phyloP scores from a whole-genome alignment of 2,888 invertebrate genomes.

The Orthonevra nobilis region DNA sequence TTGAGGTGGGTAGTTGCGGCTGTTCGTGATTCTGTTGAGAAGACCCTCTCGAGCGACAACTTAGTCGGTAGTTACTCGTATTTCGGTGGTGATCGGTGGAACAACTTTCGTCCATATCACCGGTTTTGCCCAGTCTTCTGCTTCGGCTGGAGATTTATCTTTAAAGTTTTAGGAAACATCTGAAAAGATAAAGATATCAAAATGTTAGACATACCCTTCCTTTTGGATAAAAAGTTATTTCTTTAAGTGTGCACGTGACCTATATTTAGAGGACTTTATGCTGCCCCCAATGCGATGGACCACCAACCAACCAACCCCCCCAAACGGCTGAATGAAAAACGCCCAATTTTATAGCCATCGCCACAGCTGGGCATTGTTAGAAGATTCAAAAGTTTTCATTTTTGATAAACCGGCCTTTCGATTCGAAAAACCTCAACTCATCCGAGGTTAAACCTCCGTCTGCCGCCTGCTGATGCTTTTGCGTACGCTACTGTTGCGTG shows the following conservation, averaged over 20 bases:
- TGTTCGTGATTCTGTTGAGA: conserved; percentile 18
- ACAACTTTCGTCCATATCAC: conserved; percentile 72
- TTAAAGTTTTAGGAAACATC: conserved; percentile 72
- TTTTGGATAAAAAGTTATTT: conserved; percentile 1
- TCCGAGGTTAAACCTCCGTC: conserved; percentile 16
- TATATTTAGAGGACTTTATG: conserved; percentile 25
- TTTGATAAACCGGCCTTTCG: not conserved
- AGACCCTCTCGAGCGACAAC: conserved; percentile 59
- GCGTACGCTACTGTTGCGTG: not conserved
- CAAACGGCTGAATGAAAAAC: not conserved
- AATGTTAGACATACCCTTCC: not conserved
- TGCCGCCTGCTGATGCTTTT: not conserved
- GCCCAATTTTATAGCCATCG: conserved; percentile 7
- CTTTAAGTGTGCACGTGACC: conserved; percentile 42
- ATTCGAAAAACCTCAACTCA: conserved; percentile 16
- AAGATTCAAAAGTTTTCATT: conserved; percentile 24
- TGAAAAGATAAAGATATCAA: conserved; percentile 46
- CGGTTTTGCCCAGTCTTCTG: conserved; percentile 69
- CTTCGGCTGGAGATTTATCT: conserved; percentile 69
- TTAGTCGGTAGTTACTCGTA: conserved; percentile 66
- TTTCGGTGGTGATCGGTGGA: conserved; percentile 67
- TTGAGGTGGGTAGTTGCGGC: conserved; percentile 48
- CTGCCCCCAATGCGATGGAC: no score
- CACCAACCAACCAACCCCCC: no score
- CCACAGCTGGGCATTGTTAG: conserved; percentile 29